Conservation (phyloP, 92 coral and sea anemone genomes). For the Siderastrea siderea region DNA sequence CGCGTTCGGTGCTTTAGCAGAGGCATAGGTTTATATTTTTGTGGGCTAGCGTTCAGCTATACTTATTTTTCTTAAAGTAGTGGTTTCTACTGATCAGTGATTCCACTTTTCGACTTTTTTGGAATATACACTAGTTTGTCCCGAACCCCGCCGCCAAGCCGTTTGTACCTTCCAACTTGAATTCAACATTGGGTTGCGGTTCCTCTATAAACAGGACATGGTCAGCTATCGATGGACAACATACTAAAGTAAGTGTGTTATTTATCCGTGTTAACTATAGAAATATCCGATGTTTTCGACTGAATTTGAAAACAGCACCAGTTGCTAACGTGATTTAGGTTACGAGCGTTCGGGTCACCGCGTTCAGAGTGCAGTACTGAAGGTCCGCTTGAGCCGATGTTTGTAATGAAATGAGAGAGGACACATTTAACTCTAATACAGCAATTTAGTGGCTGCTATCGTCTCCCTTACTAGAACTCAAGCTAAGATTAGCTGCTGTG, state of each 20-base stretch:
- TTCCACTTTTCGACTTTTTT: background rate
- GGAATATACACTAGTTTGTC: conserved; percentile 72
- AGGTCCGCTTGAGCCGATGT: conserved; percentile 1
- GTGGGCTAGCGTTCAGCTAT: background rate
- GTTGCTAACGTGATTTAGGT: conserved; percentile 15
- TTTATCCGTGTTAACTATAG: background rate
- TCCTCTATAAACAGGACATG: conserved; percentile 88
- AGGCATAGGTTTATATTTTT: background rate
- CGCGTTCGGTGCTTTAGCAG: conserved; percentile 10
- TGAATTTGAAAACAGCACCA: conserved; percentile 10
- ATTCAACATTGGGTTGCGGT: conserved; percentile 85
- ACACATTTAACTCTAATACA: background rate
- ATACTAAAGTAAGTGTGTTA: conserved; percentile 44
- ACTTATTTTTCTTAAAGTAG: background rate
- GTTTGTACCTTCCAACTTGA: conserved; percentile 97
- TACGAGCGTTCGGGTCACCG: conserved; percentile 14
- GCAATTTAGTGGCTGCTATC: background rate
- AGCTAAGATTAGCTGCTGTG: background rate
- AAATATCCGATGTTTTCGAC: background rate
- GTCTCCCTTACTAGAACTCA: background rate
- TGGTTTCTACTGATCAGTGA: background rate
- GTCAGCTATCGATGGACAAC: conserved; percentile 71
- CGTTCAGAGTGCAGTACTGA: conserved; percentile 5
- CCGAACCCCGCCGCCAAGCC: conserved; percentile 99
- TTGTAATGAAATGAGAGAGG: conserved; percentile 17